Evolutionary conservation across 92 coral and sea anemone species (phyloP).

Genomic region (Epizoanthus stellaris): DNA sequence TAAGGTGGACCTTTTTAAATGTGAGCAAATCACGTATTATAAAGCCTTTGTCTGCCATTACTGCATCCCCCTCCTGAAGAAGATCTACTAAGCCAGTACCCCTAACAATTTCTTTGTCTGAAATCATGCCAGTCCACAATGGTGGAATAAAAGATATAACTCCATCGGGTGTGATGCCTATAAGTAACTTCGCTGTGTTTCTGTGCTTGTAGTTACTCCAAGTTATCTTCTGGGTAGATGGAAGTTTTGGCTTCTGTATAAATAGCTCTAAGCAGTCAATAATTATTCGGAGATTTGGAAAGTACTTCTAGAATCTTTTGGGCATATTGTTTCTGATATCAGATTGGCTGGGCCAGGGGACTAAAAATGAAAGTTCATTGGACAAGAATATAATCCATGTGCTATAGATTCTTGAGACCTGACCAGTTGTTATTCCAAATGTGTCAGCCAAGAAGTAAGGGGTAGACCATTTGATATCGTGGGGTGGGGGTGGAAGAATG

Average conservation of each 20-base stretch:
- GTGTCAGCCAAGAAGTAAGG: conserved; percentile 64
- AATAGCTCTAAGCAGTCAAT: conserved; percentile 65
- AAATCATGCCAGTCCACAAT: conserved; percentile 62
- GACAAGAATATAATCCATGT: conserved; percentile 71
- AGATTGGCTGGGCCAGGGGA: conserved; percentile 43
- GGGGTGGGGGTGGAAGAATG: too few species aligned
- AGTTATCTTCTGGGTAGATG: conserved; percentile 68
- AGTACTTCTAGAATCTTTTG: conserved; percentile 43
- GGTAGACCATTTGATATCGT: too few species aligned
- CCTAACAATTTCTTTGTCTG: conserved; percentile 70
- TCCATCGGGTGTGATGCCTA: conserved; percentile 73
- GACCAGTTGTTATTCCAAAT: conserved; percentile 58
- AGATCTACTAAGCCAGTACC: conserved; percentile 56
- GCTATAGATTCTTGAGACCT: conserved; percentile 66
- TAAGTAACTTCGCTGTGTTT: conserved; percentile 64
- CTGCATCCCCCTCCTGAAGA: conserved; percentile 73
- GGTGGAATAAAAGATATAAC: conserved; percentile 74
- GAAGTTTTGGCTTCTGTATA: conserved; percentile 56
- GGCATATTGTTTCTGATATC: conserved; percentile 59
- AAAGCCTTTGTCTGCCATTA: conserved; percentile 59
- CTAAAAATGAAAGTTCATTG: conserved; percentile 65
- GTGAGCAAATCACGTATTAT: conserved; percentile 59
- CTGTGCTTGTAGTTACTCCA: conserved; percentile 75
- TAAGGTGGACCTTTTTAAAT: conserved; percentile 66
- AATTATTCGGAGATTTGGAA: conserved; percentile 61